A percentile compares a stretch with the other conserved stretches of the same genome.
These are phyloP conservation scores for Neuroscelio doddi DNA, from an alignment of 2,888 invertebrate genomes.

Conservation along the genomic window DNA sequence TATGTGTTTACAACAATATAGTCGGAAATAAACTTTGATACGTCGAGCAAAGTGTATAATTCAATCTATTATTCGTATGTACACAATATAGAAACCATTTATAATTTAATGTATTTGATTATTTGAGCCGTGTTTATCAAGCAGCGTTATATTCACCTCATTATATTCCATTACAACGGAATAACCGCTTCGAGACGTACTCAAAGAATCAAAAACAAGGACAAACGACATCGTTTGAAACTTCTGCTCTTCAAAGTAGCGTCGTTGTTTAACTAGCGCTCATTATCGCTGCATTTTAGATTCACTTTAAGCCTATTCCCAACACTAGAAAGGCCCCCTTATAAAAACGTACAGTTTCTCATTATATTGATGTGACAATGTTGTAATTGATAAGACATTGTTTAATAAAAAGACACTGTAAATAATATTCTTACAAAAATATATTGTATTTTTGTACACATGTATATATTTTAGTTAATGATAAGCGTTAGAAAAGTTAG, in stretches of 20 bases:
- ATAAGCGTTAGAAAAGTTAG: too few species aligned
- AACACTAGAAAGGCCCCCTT: slow-evolving; percentile 24
- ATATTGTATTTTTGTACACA: too few species aligned
- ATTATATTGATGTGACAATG: slow-evolving; percentile 15
- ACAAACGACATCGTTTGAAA: slow-evolving; percentile 20
- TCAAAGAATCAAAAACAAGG: slow-evolving; percentile 26
- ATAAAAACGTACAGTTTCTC: slow-evolving; percentile 21
- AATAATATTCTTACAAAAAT: too few species aligned
- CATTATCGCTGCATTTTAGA: slow-evolving; percentile 66
- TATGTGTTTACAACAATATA: background rate
- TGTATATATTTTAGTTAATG: too few species aligned
- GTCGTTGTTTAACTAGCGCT: slow-evolving; percentile 58
- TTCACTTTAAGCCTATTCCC: slow-evolving; percentile 39
- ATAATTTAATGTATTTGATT: slow-evolving; percentile 21
- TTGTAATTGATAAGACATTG: too few species aligned
- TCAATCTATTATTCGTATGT: slow-evolving; percentile 14
- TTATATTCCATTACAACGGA: slow-evolving; percentile 31
- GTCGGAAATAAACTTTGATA: slow-evolving; percentile 3
- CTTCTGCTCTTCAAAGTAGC: slow-evolving; percentile 35
- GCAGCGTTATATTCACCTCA: slow-evolving; percentile 33
- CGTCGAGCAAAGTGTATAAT: slow-evolving; percentile 18
- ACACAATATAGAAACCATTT: slow-evolving; percentile 11
- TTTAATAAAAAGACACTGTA: too few species aligned
- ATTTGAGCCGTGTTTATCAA: slow-evolving; percentile 32
- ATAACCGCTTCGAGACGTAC: slow-evolving; percentile 25